These are phyloP conservation scores for Turnix velox DNA, from an alignment of 2,113 vertebrate genomes.

Conservation along the genomic window DNA sequence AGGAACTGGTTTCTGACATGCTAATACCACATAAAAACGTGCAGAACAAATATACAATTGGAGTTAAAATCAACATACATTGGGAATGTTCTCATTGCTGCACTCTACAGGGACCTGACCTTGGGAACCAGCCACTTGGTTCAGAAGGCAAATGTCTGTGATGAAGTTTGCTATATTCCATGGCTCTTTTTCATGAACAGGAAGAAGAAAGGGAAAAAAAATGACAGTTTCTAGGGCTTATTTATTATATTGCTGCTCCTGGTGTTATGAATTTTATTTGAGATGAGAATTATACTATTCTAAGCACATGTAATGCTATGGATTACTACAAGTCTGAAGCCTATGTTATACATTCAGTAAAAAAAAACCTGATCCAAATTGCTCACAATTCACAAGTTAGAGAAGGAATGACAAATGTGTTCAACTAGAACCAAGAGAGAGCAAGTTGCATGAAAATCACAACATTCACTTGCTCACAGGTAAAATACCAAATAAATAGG, in stretches of 20 bases:
- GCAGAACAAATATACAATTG: not conserved
- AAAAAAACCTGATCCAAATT: not conserved
- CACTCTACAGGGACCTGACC: not conserved
- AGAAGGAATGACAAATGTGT: not conserved
- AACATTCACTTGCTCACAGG: not conserved
- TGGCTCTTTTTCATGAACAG: not conserved
- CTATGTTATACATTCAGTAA: not conserved
- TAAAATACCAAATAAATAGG: not conserved
- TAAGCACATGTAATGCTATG: not conserved
- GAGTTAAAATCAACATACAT: not conserved
- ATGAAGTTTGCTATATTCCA: not conserved
- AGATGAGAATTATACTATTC: not conserved
- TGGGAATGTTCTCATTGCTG: not conserved
- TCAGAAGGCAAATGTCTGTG: not conserved
- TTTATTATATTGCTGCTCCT: not conserved
- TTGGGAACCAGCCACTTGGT: not conserved
- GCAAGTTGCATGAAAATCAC: not conserved
- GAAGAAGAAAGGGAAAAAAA: not conserved
- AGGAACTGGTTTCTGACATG: not conserved
- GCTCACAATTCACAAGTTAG: not conserved
- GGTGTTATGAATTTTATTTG: not conserved
- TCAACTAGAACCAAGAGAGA: not conserved
- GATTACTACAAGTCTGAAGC: not conserved
- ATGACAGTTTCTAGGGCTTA: not conserved
- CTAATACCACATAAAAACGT: not conserved